A percentile compares a stretch with the other conserved stretches of the same genome.
Conservation (phyloP, 2,113 vertebrate genomes). For the Pseudopodoces humilis region DNA sequence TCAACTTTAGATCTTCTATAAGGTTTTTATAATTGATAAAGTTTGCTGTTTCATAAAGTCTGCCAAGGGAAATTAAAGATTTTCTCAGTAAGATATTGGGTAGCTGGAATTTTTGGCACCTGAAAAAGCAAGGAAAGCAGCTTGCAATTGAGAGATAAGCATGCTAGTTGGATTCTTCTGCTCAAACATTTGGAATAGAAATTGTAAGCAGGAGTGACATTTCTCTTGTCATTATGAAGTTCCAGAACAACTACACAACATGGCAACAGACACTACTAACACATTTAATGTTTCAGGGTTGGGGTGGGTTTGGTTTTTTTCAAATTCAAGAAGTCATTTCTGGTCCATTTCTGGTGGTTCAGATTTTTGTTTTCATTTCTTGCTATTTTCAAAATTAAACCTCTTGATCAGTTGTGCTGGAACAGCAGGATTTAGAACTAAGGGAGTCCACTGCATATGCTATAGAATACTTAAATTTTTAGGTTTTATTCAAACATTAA, state of each 20-base stretch:
- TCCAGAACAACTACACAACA: background rate
- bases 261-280: background rate
- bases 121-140: background rate
- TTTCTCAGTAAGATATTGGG: background rate
- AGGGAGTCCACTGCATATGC: background rate
- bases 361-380: background rate
- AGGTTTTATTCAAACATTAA: background rate
- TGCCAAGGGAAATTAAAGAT: background rate
- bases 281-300: accelerated
- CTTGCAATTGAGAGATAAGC: conserved; percentile 26
- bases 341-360: background rate
- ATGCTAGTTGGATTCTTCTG: background rate
- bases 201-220: background rate
- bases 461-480: background rate
- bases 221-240: background rate
- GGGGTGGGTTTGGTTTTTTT: background rate
- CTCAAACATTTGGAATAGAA: background rate
- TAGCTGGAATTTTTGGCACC: conserved; percentile 7
- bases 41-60: background rate
- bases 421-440: background rate
- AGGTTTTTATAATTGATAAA: background rate
- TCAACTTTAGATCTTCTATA: background rate
- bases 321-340: background rate
- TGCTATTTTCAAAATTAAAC: background rate
- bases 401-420: background rate